Percentiles rank a stretch among this genome's conserved stretches.
phyloP scores from a whole-genome alignment of 37 sponge, comb jelly and placozoan species.

The Geodia barretti region DNA sequence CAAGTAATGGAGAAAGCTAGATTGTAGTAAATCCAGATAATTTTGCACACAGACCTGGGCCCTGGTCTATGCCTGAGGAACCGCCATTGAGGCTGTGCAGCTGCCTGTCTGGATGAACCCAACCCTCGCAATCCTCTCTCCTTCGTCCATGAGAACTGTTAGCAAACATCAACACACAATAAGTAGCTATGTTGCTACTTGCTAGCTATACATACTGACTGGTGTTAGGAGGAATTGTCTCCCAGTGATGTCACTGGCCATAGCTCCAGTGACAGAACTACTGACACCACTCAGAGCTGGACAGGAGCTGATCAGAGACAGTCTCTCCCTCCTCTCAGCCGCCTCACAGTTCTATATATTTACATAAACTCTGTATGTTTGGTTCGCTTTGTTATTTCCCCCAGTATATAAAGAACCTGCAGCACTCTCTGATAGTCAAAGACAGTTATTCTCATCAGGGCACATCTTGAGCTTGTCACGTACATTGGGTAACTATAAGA shows the following conservation, averaged over 20 bases:
- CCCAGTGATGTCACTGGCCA: constrained; percentile 44
- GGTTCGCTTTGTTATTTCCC: too few relatives aligned
- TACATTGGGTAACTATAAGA: constrained; percentile 37
- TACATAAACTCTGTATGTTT: not conserved
- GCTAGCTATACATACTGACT: constrained; percentile 5
- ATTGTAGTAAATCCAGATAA: not conserved
- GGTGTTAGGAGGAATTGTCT: constrained; percentile 12
- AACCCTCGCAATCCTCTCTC: constrained; percentile 15
- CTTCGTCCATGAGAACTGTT: constrained; percentile 38
- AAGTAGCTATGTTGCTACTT: not conserved
- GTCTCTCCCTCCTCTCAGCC: not conserved
- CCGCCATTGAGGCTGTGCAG: constrained; percentile 24
- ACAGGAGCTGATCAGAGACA: constrained; percentile 28
- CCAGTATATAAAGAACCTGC: too few relatives aligned
- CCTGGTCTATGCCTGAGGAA: not conserved
- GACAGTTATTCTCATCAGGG: constrained; percentile 33
- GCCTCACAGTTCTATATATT: constrained; percentile 1
- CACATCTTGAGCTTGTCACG: constrained; percentile 5
- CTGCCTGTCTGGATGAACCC: constrained; percentile 40
- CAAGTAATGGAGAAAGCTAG: too few relatives aligned
- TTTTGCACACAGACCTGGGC: constrained; percentile 6
- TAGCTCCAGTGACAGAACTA: not conserved
- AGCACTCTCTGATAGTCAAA: constrained; percentile 35
- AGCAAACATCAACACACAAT: not conserved
- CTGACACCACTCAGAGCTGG: constrained; percentile 34